Percentiles rank a stretch among this genome's conserved stretches.
Conservation (phyloP, 2,888 invertebrate species). For the Subacronicta megacephala region DNA sequence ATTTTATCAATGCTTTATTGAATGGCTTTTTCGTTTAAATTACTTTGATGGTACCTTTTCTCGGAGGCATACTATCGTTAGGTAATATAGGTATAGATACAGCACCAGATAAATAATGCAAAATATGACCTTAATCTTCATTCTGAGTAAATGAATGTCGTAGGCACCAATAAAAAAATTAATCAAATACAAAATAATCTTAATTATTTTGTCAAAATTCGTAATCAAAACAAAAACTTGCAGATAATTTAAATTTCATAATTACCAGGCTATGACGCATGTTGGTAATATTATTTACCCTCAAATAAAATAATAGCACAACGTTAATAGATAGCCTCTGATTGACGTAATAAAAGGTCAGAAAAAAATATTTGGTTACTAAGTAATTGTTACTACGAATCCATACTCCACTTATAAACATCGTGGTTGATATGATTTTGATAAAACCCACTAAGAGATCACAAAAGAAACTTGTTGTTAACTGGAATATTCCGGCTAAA, state of each 20-base stretch:
- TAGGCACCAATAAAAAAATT: too few relatives aligned
- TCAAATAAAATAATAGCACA: constrained; percentile 39
- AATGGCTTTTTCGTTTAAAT: constrained; percentile 53
- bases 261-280: constrained; percentile 25
- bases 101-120: background rate
- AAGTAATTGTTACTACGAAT: constrained; percentile 52
- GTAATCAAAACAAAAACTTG: background rate
- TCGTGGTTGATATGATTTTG: constrained; percentile 44
- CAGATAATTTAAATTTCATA: constrained; percentile 9
- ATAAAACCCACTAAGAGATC: constrained; percentile 36
- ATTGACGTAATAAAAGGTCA: constrained; percentile 73
- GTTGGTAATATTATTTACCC: constrained; percentile 26
- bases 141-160: background rate
- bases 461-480: constrained; percentile 29
- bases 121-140: background rate
- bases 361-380: constrained; percentile 63
- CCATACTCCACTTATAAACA: constrained; percentile 53
- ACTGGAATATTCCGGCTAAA: constrained; percentile 41
- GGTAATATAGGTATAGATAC: too few relatives aligned
- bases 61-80: background rate
- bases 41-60: constrained; percentile 4
- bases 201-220: background rate
- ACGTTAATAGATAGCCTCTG: constrained; percentile 67
- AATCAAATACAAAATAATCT: too few relatives aligned
- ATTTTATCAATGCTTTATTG: constrained; percentile 67